Percentiles rank a stretch among this genome's conserved stretches.
Conservation (phyloP, 2,113 vertebrate genomes). For the Baryphthengus martii region DNA sequence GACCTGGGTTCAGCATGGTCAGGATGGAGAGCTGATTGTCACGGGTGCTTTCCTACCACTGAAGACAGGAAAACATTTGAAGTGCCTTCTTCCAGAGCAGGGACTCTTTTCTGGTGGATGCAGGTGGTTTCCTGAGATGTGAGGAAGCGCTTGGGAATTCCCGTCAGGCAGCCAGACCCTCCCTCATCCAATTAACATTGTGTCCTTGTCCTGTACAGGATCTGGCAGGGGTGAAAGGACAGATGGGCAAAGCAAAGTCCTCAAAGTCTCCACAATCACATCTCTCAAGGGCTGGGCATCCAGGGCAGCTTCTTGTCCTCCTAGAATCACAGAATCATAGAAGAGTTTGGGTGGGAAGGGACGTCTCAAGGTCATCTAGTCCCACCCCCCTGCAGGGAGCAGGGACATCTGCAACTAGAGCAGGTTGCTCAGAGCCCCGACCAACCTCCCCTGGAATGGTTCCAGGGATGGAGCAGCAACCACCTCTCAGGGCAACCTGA, state of each 20-base stretch:
- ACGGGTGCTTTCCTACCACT: not conserved
- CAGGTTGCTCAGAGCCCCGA: not conserved
- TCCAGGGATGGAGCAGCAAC: not conserved
- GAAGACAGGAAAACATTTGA: not conserved
- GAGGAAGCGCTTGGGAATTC: not conserved
- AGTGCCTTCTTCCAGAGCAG: not conserved
- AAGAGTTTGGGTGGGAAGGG: too few relatives aligned
- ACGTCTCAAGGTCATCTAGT: not conserved
- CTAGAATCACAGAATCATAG: not conserved
- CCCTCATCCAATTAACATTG: not conserved
- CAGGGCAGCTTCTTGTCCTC: not conserved
- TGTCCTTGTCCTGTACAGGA: not conserved
- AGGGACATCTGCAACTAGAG: not conserved
- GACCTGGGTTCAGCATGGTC: not conserved
- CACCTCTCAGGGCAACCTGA: not conserved
- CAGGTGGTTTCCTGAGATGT: not conserved
- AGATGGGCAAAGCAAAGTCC: not conserved
- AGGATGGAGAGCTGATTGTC: not conserved
- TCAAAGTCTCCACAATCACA: not conserved
- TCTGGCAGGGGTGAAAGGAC: accelerated
- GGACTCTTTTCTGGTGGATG: not conserved
- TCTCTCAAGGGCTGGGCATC: not conserved
- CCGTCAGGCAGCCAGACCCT: not conserved
- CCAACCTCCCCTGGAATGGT: not conserved
- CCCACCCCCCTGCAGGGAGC: not conserved